Evolutionary conservation across 2,888 invertebrate species (phyloP).

Genomic region (Hirtodrosophila duncani): DNA sequence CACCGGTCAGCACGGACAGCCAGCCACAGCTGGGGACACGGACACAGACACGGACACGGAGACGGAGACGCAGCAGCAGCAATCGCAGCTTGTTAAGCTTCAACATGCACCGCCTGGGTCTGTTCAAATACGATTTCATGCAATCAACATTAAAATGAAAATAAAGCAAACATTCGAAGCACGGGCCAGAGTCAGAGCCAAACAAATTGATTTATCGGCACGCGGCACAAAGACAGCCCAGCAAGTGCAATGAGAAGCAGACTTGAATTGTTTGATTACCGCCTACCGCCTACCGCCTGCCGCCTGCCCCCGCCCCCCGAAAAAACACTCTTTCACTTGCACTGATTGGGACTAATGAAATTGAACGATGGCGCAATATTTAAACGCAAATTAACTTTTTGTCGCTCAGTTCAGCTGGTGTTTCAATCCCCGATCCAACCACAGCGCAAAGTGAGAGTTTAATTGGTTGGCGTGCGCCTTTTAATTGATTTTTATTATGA

Average conservation of each 20-base stretch:
- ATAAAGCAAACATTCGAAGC: conserved; percentile 39
- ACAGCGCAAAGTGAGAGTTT: conserved; percentile 21
- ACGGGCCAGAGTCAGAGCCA: conserved; percentile 19
- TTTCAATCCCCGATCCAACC: too few species aligned
- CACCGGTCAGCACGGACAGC: conserved; percentile 7
- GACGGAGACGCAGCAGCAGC: background rate
- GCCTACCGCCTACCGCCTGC: background rate
- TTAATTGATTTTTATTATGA: conserved; percentile 39
- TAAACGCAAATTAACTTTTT: conserved; percentile 53
- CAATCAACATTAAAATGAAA: conserved; percentile 53
- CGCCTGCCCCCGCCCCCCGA: background rate
- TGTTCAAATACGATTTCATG: conserved; percentile 52
- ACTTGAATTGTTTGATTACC: conserved; percentile 48
- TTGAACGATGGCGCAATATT: conserved; percentile 51
- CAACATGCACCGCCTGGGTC: too few species aligned
- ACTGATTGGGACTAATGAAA: conserved; percentile 66
- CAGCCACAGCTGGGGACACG: too few species aligned
- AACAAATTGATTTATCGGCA: conserved; percentile 69
- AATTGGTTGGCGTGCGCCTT: conserved; percentile 37
- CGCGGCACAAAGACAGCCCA: conserved; percentile 47
- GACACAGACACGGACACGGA: conserved; percentile 6
- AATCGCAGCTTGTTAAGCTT: conserved; percentile 5
- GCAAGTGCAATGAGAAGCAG: conserved; percentile 18
- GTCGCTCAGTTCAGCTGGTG: background rate
- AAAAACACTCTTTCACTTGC: conserved; percentile 26